Evolutionary conservation across 1,140 invertebrate genomes (phyloP).

Genomic region (Neomicropteryx cornuta): DNA sequence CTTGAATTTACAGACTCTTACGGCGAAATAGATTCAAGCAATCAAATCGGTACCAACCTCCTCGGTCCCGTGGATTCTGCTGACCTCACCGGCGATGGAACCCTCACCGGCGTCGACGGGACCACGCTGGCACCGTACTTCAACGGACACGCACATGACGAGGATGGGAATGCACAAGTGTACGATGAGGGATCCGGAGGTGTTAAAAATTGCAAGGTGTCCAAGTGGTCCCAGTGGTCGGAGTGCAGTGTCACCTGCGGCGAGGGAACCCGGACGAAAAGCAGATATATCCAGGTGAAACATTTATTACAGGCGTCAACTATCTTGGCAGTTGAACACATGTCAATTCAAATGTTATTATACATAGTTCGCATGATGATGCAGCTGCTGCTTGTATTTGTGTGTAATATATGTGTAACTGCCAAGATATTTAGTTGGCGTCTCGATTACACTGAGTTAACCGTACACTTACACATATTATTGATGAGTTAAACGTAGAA

Average conservation of each 20-base stretch:
- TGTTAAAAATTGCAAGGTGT: conserved; percentile 37
- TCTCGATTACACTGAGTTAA: too few relatives aligned
- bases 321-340: too few relatives aligned
- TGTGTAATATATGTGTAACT: too few relatives aligned
- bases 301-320: too few relatives aligned
- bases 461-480: too few relatives aligned
- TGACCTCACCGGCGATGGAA: conserved; percentile 9
- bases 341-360: too few relatives aligned
- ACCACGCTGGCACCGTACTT: neutral
- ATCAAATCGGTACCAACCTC: conserved; percentile 8
- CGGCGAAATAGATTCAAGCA: conserved; percentile 7
- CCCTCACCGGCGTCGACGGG: conserved; percentile 10
- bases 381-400: too few relatives aligned
- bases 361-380: too few relatives aligned
- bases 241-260: conserved; percentile 57
- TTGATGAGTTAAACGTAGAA: too few relatives aligned
- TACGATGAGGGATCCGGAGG: conserved; percentile 16
- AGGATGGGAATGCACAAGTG: conserved; percentile 4
- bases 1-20: too few relatives aligned
- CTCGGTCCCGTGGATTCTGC: conserved; percentile 6
- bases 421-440: too few relatives aligned
- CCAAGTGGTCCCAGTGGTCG: conserved; percentile 53
- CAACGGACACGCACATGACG: neutral
- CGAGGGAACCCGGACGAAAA: conserved; percentile 45
- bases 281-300: conserved; percentile 31